A percentile compares a stretch with the other conserved stretches of the same genome.
Evolutionary conservation across 2,888 invertebrate species (phyloP).

Genomic region (Corbicula japonica): DNA sequence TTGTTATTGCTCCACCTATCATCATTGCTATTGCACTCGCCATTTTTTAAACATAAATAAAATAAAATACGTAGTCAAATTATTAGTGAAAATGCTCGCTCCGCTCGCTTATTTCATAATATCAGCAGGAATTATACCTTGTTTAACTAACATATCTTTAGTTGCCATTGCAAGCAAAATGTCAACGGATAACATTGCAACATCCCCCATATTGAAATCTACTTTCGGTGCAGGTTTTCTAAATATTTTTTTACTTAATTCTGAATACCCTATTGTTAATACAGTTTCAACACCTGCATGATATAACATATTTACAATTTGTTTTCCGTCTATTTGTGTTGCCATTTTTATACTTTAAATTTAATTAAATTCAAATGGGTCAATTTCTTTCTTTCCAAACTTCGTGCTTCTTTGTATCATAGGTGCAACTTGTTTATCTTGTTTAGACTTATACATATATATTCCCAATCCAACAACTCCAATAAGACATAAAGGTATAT

Average conservation of each 20-base stretch:
- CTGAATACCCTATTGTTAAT: too few species aligned
- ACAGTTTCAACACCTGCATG: too few species aligned
- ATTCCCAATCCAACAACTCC: slow-evolving; percentile 26
- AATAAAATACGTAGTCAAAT: too few species aligned
- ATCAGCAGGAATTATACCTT: slow-evolving; percentile 12
- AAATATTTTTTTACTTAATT: too few species aligned
- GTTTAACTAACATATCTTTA: slow-evolving; percentile 31
- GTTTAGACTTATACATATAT: slow-evolving; percentile 40
- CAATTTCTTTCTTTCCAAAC: slow-evolving; percentile 34
- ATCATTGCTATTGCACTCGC: slow-evolving; percentile 4
- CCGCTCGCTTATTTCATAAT: slow-evolving; percentile 16
- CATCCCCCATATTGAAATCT: too few species aligned
- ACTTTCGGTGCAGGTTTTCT: too few species aligned
- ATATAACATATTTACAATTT: too few species aligned
- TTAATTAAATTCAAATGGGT: slow-evolving; percentile 36
- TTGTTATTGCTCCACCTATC: slow-evolving; percentile 12
- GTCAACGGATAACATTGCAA: too few species aligned
- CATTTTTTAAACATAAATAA: too few species aligned
- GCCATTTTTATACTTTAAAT: neutral
- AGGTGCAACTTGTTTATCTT: slow-evolving; percentile 14
- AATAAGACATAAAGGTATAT: slow-evolving; percentile 36
- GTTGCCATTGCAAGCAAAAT: slow-evolving; percentile 28
- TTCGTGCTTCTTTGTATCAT: slow-evolving; percentile 18
- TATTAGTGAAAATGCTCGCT: too few species aligned
- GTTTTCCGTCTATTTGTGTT: too few species aligned